Percentiles rank a stretch among this genome's conserved stretches.
Evolutionary conservation across 2,797 vertebrate species (phyloP).

Genomic region (Zalophus californianus): DNA sequence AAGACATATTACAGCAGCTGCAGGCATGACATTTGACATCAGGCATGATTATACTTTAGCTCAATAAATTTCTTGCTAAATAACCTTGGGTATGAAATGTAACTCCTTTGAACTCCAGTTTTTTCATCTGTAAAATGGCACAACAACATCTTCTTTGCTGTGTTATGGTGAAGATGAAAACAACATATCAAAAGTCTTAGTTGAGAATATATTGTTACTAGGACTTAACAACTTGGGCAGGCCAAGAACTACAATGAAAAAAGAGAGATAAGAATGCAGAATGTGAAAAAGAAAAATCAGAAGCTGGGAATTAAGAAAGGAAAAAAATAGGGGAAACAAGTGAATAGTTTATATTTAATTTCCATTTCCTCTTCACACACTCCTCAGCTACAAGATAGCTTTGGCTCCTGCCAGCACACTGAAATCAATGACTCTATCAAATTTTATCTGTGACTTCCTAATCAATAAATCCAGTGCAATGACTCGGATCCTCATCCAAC

Average conservation of each 20-base stretch:
- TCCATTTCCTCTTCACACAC: not conserved
- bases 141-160: not conserved
- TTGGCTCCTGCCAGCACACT: not conserved
- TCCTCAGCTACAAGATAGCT: not conserved
- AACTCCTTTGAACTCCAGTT: not conserved
- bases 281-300: not conserved
- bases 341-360: not conserved
- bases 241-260: not conserved
- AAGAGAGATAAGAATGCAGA: not conserved
- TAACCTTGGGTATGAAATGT: not conserved
- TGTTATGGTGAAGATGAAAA: not conserved
- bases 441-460: not conserved
- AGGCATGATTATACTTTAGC: not conserved
- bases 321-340: not conserved
- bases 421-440: not conserved
- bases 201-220: not conserved
- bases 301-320: not conserved
- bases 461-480: not conserved
- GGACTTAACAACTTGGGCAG: not conserved
- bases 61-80: not conserved
- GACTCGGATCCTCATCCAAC: not conserved
- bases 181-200: not conserved
- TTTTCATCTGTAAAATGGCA: not conserved
- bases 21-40: not conserved
- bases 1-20: not conserved